A percentile compares a stretch with the other conserved stretches of the same genome.
Conservation (phyloP, 2,888 invertebrate genomes). For the Sycophila texana region DNA sequence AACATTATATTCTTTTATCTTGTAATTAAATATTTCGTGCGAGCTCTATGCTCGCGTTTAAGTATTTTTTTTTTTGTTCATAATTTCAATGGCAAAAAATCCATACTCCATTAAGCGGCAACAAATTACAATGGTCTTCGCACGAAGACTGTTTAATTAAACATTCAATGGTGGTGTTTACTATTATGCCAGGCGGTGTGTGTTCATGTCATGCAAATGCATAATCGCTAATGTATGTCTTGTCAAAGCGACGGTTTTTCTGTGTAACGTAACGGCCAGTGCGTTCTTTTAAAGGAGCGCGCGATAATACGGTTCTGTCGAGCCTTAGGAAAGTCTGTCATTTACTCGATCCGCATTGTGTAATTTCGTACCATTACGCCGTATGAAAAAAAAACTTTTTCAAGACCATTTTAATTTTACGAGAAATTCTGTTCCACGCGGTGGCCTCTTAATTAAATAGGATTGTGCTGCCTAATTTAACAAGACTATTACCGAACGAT, state of each 20-base stretch:
- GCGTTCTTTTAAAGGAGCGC: slow-evolving; percentile 32
- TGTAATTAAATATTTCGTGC: not conserved
- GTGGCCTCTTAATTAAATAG: slow-evolving; percentile 20
- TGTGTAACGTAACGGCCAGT: not conserved
- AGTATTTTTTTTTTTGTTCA: too few relatives aligned
- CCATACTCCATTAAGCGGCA: too few relatives aligned
- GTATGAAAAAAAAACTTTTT: slow-evolving; percentile 20
- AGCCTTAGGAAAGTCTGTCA: slow-evolving; percentile 37
- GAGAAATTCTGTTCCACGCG: not conserved
- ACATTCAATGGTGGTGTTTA: too few relatives aligned
- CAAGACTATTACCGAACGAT: slow-evolving; percentile 19
- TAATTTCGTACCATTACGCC: slow-evolving; percentile 42
- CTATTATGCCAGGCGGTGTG: not conserved
- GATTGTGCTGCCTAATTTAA: slow-evolving; percentile 5
- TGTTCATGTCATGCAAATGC: not conserved
- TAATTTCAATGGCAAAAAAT: too few relatives aligned
- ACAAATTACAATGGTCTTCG: too few relatives aligned
- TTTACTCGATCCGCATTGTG: slow-evolving; percentile 44
- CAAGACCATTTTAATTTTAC: slow-evolving; percentile 19
- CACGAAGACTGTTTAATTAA: too few relatives aligned
- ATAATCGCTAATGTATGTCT: not conserved
- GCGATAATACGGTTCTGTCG: slow-evolving; percentile 32
- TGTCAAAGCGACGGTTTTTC: slow-evolving; percentile 20
- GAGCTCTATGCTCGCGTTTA: not conserved
- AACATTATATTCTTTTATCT: not conserved